phyloP scores from a whole-genome alignment of 2,797 vertebrate species.

The Crax fasciolata region DNA sequence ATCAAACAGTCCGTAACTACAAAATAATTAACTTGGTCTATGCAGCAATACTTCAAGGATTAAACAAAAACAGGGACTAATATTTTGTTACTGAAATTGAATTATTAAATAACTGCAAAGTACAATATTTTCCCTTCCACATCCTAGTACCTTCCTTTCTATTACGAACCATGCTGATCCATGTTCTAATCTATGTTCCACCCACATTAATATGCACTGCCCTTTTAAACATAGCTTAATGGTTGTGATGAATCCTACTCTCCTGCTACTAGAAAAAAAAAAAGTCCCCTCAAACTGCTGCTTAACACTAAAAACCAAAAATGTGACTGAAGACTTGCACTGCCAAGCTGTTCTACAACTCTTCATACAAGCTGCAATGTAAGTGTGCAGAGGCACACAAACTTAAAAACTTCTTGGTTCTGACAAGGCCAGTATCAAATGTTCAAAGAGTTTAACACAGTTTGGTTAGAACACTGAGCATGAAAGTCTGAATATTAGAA shows the following conservation, averaged over 20 bases:
- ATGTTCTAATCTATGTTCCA: not conserved
- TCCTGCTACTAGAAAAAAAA: not conserved
- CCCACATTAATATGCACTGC: not conserved
- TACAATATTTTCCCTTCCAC: not conserved
- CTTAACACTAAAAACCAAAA: not conserved
- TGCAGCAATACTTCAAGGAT: not conserved
- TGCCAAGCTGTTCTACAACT: not conserved
- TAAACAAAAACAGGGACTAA: not conserved
- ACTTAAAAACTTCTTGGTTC: not conserved
- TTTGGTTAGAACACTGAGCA: not conserved
- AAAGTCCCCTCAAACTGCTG: not conserved
- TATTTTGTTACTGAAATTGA: not conserved
- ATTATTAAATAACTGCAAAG: not conserved
- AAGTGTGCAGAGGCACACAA: not conserved
- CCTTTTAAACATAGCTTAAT: not conserved
- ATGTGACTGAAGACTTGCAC: not conserved
- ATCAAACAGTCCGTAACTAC: not conserved
- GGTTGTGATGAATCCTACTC: not conserved
- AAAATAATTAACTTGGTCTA: not conserved
- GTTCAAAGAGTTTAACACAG: not conserved
- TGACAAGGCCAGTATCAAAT: not conserved
- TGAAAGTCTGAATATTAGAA: not conserved
- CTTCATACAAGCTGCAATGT: not conserved
- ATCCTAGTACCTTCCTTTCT: not conserved
- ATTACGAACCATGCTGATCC: not conserved